Conservation (phyloP, 2,888 invertebrate species). For the Amblyjoppa proteus region DNA sequence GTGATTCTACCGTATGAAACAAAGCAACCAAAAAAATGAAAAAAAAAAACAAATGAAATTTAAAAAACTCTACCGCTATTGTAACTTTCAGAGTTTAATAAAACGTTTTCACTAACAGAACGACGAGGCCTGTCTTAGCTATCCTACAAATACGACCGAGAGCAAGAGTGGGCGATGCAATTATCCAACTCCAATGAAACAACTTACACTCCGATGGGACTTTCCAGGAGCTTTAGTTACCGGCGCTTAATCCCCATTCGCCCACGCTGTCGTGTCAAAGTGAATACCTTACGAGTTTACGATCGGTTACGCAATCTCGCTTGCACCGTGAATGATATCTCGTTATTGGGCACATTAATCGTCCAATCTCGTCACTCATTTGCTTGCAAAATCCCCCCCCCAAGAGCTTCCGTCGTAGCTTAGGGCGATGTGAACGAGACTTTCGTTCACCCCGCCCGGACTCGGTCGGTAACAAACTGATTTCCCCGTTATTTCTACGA, state of each 20-base stretch:
- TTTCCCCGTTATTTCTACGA: no score
- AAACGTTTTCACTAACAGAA: constrained; percentile 82
- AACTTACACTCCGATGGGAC: not conserved
- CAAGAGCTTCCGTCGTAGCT: not conserved
- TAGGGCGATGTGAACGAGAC: not conserved
- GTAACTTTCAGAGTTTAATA: constrained; percentile 83
- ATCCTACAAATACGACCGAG: not conserved
- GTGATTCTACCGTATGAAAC: constrained; percentile 71
- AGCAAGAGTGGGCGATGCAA: constrained; percentile 7
- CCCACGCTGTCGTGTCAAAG: not conserved
- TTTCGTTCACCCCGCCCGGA: no score
- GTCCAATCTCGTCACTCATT: not conserved
- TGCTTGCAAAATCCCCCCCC: not conserved
- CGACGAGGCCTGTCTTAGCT: constrained; percentile 21
- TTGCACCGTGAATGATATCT: constrained; percentile 3
- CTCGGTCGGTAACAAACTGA: no score
- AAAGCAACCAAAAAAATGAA: constrained; percentile 51
- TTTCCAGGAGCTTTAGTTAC: not conserved
- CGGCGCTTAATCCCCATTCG: not conserved
- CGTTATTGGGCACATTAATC: not conserved
- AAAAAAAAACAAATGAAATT: constrained; percentile 67
- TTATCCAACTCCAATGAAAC: not conserved
- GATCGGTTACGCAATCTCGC: constrained; percentile 3
- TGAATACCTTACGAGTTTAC: constrained; percentile 10
- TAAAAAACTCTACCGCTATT: constrained; percentile 81